A percentile compares a stretch with the other conserved stretches of the same genome.
Evolutionary conservation across 2,888 invertebrate species (phyloP).

Genomic region (Clostera curtula): DNA sequence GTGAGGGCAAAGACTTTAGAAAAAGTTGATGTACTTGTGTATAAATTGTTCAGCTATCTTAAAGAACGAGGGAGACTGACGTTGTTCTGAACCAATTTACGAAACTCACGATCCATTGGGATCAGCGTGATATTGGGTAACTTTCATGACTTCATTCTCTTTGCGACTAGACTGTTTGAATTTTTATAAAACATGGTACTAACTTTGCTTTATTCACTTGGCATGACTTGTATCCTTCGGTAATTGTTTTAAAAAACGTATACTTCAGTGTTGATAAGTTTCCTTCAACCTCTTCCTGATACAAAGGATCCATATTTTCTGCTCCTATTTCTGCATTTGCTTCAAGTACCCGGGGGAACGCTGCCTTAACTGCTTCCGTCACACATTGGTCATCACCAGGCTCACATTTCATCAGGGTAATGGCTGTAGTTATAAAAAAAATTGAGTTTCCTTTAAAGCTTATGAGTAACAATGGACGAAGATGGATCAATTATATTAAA

Average conservation of each 20-base stretch:
- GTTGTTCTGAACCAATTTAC: too few species aligned
- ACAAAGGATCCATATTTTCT: conserved; percentile 28
- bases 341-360: conserved; percentile 15
- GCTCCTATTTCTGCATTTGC: conserved; percentile 24
- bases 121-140: too few species aligned
- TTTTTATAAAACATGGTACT: conserved; percentile 10
- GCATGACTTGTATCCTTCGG: conserved; percentile 30
- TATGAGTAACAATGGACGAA: too few species aligned
- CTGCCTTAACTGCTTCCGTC: conserved; percentile 14
- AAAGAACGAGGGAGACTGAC: too few species aligned
- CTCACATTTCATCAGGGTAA: conserved; percentile 22
- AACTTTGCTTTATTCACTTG: conserved; percentile 25
- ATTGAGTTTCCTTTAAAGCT: too few species aligned
- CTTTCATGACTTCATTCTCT: too few species aligned
- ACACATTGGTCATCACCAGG: conserved; percentile 24
- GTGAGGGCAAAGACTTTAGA: too few species aligned
- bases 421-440: conserved; percentile 6
- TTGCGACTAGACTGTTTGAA: too few species aligned
- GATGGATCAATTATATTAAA: too few species aligned
- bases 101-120: too few species aligned
- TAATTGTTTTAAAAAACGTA: conserved; percentile 21
- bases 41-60: too few species aligned
- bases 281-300: conserved; percentile 22
- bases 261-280: conserved; percentile 24
- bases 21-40: too few species aligned